phyloP scores from a whole-genome alignment of 2,797 vertebrate species.

The Scolopax rusticola region DNA sequence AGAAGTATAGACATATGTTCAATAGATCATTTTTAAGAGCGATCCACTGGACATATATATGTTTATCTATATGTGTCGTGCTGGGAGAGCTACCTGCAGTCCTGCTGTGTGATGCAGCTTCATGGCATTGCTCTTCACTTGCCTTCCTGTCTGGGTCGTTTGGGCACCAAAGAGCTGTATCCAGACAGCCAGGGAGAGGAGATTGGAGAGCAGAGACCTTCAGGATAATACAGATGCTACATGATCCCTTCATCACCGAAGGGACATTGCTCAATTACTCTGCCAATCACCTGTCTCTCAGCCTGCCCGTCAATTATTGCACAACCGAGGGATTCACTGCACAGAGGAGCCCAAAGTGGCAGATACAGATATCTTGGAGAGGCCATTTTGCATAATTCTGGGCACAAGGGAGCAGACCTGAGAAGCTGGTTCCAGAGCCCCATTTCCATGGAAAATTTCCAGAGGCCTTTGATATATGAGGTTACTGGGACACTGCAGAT shows the following conservation, averaged over 20 bases:
- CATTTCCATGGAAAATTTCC: conserved; percentile 63
- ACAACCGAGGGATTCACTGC: background rate
- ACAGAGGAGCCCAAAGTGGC: background rate
- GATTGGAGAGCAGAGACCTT: background rate
- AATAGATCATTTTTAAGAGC: background rate
- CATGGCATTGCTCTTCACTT: background rate
- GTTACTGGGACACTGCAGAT: conserved; percentile 39
- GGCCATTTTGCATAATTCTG: background rate
- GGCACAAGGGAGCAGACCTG: conserved; percentile 29
- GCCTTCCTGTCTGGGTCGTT: background rate
- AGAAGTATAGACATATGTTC: accelerated
- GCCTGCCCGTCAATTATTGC: background rate
- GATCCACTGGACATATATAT: accelerated
- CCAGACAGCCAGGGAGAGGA: background rate
- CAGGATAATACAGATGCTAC: background rate
- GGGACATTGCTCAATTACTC: background rate
- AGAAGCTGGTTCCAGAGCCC: conserved; percentile 12
- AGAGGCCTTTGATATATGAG: conserved; percentile 26
- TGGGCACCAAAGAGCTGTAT: background rate
- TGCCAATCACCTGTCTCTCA: conserved; percentile 45
- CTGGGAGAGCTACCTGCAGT: background rate
- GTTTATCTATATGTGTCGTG: background rate
- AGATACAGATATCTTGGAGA: background rate
- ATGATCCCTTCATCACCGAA: background rate
- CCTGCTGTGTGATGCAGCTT: background rate